phyloP scores from a whole-genome alignment of 1,140 invertebrate species.

The Drosophila persimilis region DNA sequence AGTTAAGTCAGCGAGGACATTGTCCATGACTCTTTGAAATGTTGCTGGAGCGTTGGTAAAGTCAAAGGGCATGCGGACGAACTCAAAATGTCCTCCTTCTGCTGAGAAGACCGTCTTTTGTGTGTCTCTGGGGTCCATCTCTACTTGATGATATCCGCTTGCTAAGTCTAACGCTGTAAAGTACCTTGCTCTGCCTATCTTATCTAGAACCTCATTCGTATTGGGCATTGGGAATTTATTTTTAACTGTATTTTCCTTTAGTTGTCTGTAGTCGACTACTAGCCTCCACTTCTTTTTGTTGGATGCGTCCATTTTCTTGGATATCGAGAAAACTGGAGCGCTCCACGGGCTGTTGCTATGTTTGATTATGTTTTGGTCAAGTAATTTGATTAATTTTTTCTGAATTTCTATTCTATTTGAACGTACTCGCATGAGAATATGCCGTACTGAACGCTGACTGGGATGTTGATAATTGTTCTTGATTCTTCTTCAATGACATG shows the following conservation, averaged over 20 bases:
- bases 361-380: conserved; percentile 26
- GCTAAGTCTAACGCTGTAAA: conserved; percentile 64
- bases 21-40: too few species aligned
- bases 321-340: conserved; percentile 42
- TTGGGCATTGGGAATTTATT: conserved; percentile 83
- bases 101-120: conserved; percentile 82
- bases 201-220: conserved; percentile 83
- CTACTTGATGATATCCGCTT: conserved; percentile 84
- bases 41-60: conserved; percentile 39
- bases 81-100: too few species aligned
- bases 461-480: too few species aligned
- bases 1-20: conserved; percentile 26
- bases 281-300: conserved; percentile 62
- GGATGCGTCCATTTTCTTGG: conserved; percentile 42
- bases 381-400: conserved; percentile 65
- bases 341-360: conserved; percentile 28
- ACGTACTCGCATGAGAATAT: too few species aligned
- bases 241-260: conserved; percentile 52
- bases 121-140: conserved; percentile 67
- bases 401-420: conserved; percentile 2
- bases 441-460: too few species aligned
- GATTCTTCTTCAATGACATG: too few species aligned
- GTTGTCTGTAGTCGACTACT: conserved; percentile 33
- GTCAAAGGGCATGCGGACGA: too few species aligned
- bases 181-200: conserved; percentile 75